These are phyloP conservation scores for Halocaridina rubra DNA, from an alignment of 2,888 invertebrate species.

Conservation along the genomic window DNA sequence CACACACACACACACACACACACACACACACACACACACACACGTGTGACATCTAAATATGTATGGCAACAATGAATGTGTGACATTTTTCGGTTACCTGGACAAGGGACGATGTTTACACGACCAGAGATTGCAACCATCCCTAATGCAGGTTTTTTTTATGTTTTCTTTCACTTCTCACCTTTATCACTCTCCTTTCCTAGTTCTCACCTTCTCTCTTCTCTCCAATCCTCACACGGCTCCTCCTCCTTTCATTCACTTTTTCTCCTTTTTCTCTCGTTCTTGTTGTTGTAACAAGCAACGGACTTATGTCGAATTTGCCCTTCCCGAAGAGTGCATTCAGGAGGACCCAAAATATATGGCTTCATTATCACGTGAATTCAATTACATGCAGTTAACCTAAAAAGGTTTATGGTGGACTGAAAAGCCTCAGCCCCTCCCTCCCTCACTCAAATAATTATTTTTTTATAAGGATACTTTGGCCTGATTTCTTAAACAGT, in stretches of 20 bases:
- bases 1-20: neutral
- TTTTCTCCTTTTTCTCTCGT: neutral
- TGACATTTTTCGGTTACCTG: neutral
- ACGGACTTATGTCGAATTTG: no score
- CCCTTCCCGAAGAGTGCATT: no score
- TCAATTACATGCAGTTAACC: constrained; percentile 42
- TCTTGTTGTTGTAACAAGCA: no score
- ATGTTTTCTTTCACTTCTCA: neutral
- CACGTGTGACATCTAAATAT: neutral
- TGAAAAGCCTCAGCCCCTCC: neutral
- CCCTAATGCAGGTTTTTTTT: neutral
- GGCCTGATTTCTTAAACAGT: no score
- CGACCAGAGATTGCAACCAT: neutral
- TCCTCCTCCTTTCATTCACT: neutral
- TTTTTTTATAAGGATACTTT: no score
- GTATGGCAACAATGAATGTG: neutral
- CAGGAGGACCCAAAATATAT: constrained; percentile 43
- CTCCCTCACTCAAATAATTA: neutral
- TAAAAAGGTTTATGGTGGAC: constrained; percentile 1
- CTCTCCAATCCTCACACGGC: neutral
- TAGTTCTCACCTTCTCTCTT: neutral
- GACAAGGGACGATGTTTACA: neutral
- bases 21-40: neutral
- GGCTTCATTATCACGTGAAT: constrained; percentile 40
- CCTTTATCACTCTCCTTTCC: neutral